A percentile compares a stretch with the other conserved stretches of the same genome.
phyloP scores from a whole-genome alignment of 1,140 invertebrate species.

The Contarinia nasturtii region DNA sequence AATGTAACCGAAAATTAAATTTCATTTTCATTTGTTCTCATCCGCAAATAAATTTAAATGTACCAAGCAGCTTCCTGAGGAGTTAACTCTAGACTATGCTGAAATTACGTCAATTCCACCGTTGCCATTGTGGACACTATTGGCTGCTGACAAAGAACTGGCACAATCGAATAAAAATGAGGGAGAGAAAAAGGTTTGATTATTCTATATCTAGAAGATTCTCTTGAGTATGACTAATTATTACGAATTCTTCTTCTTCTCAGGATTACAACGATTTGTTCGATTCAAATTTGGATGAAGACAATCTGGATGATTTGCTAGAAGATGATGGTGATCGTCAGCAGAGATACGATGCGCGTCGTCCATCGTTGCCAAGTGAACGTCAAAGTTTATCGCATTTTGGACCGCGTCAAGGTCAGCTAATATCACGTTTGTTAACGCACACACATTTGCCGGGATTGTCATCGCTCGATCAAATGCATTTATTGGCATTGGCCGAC shows the following conservation, averaged over 20 bases:
- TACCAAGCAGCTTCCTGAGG: slow-evolving; percentile 49
- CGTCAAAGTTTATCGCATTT: slow-evolving; percentile 60
- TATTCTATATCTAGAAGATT: no score
- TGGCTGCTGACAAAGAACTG: slow-evolving; percentile 80
- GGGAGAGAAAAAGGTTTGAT: no score
- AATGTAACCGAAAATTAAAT: no score
- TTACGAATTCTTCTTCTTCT: slow-evolving; percentile 4
- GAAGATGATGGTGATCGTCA: slow-evolving; percentile 38
- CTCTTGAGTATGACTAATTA: no score
- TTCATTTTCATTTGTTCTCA: no score
- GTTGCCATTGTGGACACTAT: slow-evolving; percentile 83
- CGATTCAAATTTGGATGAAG: slow-evolving; percentile 55
- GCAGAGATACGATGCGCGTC: slow-evolving; percentile 26
- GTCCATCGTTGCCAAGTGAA: slow-evolving; percentile 43
- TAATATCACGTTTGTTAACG: slow-evolving; percentile 75
- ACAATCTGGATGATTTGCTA: slow-evolving; percentile 62
- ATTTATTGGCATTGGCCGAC: slow-evolving; percentile 89
- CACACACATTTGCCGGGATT: slow-evolving; percentile 93
- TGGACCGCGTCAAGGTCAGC: slow-evolving; percentile 52
- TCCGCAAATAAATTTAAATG: slow-evolving; percentile 10
- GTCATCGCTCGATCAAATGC: slow-evolving; percentile 97
- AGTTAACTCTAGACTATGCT: slow-evolving; percentile 80
- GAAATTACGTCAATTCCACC: slow-evolving; percentile 94
- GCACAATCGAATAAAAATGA: background rate
- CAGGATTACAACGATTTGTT: slow-evolving; percentile 78